These are phyloP conservation scores for Magallana ariakensis DNA, from an alignment of 1,140 invertebrate genomes.

Conservation along the genomic window DNA sequence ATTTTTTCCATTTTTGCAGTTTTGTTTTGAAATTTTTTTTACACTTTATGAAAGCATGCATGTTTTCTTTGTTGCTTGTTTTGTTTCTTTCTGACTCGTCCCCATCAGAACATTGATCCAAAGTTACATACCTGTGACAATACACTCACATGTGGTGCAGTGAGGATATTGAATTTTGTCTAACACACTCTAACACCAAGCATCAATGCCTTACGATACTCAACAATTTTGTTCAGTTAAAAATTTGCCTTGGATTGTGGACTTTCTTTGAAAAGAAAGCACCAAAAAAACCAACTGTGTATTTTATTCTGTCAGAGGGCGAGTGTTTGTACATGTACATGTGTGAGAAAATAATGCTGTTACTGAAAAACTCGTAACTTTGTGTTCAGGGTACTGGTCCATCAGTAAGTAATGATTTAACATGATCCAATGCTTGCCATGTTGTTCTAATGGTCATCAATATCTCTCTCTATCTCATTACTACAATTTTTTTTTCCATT, in stretches of 20 bases:
- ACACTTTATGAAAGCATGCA: background rate
- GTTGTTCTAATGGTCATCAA: slow-evolving; percentile 6
- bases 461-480: slow-evolving; percentile 15
- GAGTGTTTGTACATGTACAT: background rate
- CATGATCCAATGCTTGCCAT: slow-evolving; percentile 18
- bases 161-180: slow-evolving; percentile 4
- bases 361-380: slow-evolving; percentile 7
- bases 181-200: background rate
- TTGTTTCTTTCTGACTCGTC: background rate
- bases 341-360: slow-evolving; percentile 29
- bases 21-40: too few species aligned
- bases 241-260: slow-evolving; percentile 25
- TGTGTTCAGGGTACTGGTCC: slow-evolving; percentile 41
- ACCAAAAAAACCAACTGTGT: too few species aligned
- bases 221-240: background rate
- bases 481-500: slow-evolving; percentile 31
- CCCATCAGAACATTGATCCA: background rate
- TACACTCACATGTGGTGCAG: slow-evolving; percentile 18
- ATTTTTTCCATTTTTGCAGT: too few species aligned
- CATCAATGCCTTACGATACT: background rate
- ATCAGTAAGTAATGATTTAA: slow-evolving; percentile 40
- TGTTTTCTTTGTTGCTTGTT: background rate
- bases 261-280: background rate
- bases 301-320: too few species aligned
- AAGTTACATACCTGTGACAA: slow-evolving; percentile 4